Conservation (phyloP, 2,797 vertebrate genomes). For the Mormyrus hasselquistii region DNA sequence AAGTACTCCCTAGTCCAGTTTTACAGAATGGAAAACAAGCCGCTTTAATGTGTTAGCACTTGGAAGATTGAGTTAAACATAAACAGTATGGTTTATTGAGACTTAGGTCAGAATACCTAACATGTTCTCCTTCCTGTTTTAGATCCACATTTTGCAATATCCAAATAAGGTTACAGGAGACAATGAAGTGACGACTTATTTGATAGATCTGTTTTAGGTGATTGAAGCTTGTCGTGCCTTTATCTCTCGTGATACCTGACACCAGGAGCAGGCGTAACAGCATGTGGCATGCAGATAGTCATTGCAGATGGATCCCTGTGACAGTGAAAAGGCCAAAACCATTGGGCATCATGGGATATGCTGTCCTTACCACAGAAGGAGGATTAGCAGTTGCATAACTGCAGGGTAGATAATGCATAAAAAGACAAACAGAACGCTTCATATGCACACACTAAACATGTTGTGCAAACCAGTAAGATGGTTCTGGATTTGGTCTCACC, state of each 20-base stretch:
- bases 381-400: background rate
- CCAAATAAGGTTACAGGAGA: background rate
- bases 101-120: too few relatives aligned
- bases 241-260: conserved; percentile 58
- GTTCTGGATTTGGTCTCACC: background rate
- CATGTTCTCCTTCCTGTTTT: background rate
- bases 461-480: background rate
- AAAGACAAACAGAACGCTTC: background rate
- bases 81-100: too few relatives aligned
- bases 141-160: background rate
- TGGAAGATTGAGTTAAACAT: too few relatives aligned
- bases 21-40: too few relatives aligned
- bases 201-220: conserved; percentile 4
- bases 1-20: background rate
- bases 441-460: background rate
- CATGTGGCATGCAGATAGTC: conserved; percentile 49
- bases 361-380: background rate
- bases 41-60: too few relatives aligned
- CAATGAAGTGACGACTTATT: too few relatives aligned
- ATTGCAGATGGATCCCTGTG: conserved; percentile 52
- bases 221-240: conserved; percentile 39
- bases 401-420: background rate
- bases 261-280: conserved; percentile 57
- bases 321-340: background rate
- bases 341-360: background rate